Base-by-base conservation (phyloP, 2,797 vertebrate genomes). In the Silurus lanzhouensis region DNA sequence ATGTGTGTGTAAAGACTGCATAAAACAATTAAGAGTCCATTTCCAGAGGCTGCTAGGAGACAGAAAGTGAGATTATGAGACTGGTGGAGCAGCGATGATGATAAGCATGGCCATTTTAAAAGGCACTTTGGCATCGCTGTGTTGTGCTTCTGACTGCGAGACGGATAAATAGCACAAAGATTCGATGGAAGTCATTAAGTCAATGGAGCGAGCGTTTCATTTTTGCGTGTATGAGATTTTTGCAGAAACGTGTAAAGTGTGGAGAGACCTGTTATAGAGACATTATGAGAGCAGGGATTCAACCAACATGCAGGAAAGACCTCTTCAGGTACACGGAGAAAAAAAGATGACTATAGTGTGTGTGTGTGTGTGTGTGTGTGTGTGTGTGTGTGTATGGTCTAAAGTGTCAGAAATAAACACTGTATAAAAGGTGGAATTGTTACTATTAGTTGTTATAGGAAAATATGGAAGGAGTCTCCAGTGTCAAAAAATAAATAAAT, bases 11-110 rank as follows among this genome's bases (percentile, higher is more conserved):
- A 52, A 80, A 82, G 68, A 64, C 80, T 76, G 80, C 25, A 76
- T 74, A 80, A 84, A 84, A 84, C 83, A 79, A 84, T 85, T 85
- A 85, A n/a, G 84, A 85, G 68, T 60, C 77, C 83, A 84, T 84
- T 84, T 84, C 17, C 83, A 48, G 64, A 60, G 55, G 77, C 77
- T n/a, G 17, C 25, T n/a, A 72, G 68, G 25, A 81, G 57, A 63
- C 66, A 71, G 19, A 78, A 72, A 55, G 77, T 52, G 25, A 72
- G 77, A 52, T 63, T 19, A 52, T 57, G 77, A 60, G 72, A 58
- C 48, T 38, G 58, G 52, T 38, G 31, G 58, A 31, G 68, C 68
- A 74, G 77, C 10, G 12, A 63, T 72, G 76, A 79, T 84, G 76
- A 79, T 84, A n/a, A 71, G 38, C 77, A n/a, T 63, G 31, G 60